Evolutionary conservation across 1,140 invertebrate species (phyloP), one percentile per base, ranked within the genome.

Genomic region (Drosophila seguyi): DNA sequence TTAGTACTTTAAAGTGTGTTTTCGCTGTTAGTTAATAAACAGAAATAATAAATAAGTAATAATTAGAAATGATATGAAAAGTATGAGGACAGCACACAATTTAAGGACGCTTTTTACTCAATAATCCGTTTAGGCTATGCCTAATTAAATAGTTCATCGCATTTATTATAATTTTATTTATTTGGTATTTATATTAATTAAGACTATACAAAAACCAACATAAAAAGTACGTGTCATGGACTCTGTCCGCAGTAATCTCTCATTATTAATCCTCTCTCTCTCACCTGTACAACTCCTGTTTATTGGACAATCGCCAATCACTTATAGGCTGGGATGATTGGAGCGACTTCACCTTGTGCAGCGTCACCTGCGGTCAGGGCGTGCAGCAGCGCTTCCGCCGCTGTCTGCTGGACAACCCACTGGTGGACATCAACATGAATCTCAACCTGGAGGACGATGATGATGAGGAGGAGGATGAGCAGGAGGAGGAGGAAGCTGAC

Each of bases 361-460:
- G 94, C 61, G 94, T 95, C 31, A 94, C 93, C 45, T 95, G 94
- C 60, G 94, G 94, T 14, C 94, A 93, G 87, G 94, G 94, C n/a
- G 92, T 94, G 6, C 92, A 94, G 75, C 94, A 94, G 60, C 91
- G 94, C 45, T 94, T 94, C 93, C 92, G 94, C 8, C 93, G 94
- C 66, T 95, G 94, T 74, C 67, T 94, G 27, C 76, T 83, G 14
- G 93, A 93, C 75, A 92, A 92, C 80, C 88, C 91, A 20, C 60
- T 92, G 73, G 86, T 92, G 48, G 79, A 91, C 76, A 84, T 92
- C 22, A 90, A 80, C 83, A 92, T 88, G 88, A 92, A 92, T 57
- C 76, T 90, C 48, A 92, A 92, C 72, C 65, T 74, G 52, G 65
- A 60, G 42, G 59, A 76, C 39, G 71, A 79, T 8, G 85, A 88